Percentiles rank a stretch among this genome's conserved stretches.
Evolutionary conservation across 2,888 invertebrate genomes (phyloP).

Genomic region (Hoplodrina blanda): DNA sequence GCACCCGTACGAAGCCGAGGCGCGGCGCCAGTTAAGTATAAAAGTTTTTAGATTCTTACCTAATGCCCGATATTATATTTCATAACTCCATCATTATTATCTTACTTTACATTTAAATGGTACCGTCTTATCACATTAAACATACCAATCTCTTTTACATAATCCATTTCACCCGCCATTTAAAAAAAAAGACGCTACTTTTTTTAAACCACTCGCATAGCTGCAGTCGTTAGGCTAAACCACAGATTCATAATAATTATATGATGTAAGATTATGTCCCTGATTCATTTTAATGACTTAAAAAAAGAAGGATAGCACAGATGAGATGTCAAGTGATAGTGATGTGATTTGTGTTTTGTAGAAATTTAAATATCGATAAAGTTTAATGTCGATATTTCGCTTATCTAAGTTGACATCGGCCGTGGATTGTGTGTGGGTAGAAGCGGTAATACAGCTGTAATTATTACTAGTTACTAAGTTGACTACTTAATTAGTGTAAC

Average conservation of each 20-base stretch:
- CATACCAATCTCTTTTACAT: constrained; percentile 37
- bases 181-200: constrained; percentile 18
- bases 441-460: no score
- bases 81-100: neutral
- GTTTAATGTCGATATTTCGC: neutral
- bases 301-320: constrained; percentile 16
- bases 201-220: constrained; percentile 19
- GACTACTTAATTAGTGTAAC: neutral
- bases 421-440: constrained; percentile 1
- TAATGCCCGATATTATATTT: constrained; percentile 18
- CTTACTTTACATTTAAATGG: constrained; percentile 16
- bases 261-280: constrained; percentile 36
- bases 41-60: neutral
- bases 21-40: no score
- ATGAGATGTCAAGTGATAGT: constrained; percentile 35
- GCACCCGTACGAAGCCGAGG: no score
- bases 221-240: constrained; percentile 32
- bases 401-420: constrained; percentile 11
- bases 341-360: constrained; percentile 17
- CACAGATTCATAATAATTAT: constrained; percentile 48
- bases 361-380: constrained; percentile 39
- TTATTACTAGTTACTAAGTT: neutral
- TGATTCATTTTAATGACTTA: constrained; percentile 41
- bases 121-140: constrained; percentile 29
- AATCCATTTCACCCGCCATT: constrained; percentile 18